phyloP scores from a whole-genome alignment of 2,113 vertebrate species.

The Stigmatopora argus region DNA sequence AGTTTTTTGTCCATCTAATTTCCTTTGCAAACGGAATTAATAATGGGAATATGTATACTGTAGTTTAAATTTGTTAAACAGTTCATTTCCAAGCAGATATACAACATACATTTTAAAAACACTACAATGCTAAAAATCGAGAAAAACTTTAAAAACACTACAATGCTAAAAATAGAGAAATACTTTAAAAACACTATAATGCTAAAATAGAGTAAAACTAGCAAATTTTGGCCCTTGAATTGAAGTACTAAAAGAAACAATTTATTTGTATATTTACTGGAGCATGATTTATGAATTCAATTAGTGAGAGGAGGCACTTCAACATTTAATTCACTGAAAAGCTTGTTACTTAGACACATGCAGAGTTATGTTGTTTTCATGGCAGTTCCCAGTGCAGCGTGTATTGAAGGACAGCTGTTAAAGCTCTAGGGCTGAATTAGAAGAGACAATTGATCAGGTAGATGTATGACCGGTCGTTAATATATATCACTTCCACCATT shows the following conservation, averaged over 20 bases:
- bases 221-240: neutral
- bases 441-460: slow-evolving; percentile 20
- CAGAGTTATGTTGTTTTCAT: slow-evolving; percentile 24
- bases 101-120: neutral
- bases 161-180: neutral
- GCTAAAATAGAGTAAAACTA: neutral
- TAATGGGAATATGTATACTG: no score
- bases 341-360: slow-evolving; percentile 21
- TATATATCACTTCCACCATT: neutral
- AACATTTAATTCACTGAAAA: slow-evolving; percentile 62
- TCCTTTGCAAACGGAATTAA: no score
- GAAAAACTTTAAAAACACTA: neutral
- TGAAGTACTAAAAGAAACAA: neutral
- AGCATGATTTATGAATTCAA: slow-evolving; percentile 40
- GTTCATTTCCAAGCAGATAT: no score
- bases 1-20: no score
- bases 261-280: slow-evolving; percentile 5
- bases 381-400: slow-evolving; percentile 20
- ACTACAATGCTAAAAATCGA: neutral
- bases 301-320: slow-evolving; percentile 27
- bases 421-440: slow-evolving; percentile 65
- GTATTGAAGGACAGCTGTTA: slow-evolving; percentile 52
- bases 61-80: no score
- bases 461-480: neutral
- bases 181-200: neutral